phyloP scores from a whole-genome alignment of 2,797 vertebrate genomes.

The Rhinoraja longicauda region DNA sequence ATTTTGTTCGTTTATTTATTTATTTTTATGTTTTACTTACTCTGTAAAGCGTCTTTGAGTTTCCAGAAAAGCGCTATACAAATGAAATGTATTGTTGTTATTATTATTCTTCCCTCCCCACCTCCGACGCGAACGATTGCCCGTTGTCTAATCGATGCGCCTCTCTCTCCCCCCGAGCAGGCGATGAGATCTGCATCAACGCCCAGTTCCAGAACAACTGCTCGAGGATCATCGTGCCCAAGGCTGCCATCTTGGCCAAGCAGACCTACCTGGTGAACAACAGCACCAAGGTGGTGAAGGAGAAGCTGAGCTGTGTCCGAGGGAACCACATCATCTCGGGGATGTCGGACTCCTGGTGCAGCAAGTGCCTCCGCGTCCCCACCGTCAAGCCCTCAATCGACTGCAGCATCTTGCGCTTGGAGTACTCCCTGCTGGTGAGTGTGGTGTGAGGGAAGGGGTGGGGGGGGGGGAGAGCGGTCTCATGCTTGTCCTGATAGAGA shows the following conservation, averaged over 20 bases:
- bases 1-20: too few species aligned
- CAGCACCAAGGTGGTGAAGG: constrained; percentile 75
- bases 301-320: constrained; percentile 83
- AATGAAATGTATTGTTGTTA: too few species aligned
- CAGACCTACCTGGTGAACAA: constrained; percentile 88
- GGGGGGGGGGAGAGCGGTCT: background rate
- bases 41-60: too few species aligned
- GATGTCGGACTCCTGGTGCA: constrained; percentile 84
- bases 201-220: constrained; percentile 95
- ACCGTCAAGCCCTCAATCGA: constrained; percentile 88
- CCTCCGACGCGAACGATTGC: too few species aligned
- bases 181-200: constrained; percentile 85
- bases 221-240: constrained; percentile 91
- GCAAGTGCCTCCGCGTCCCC: constrained; percentile 80
- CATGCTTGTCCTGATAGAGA: too few species aligned
- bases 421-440: constrained; percentile 86
- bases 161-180: constrained; percentile 44
- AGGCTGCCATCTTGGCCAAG: constrained; percentile 86
- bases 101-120: too few species aligned
- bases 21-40: too few species aligned
- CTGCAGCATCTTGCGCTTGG: constrained; percentile 84
- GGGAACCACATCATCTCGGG: constrained; percentile 93
- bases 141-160: background rate
- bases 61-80: too few species aligned
- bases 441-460: background rate